Conservation (phyloP, 2,113 vertebrate species). For the Tenebrosternarchus preto region DNA sequence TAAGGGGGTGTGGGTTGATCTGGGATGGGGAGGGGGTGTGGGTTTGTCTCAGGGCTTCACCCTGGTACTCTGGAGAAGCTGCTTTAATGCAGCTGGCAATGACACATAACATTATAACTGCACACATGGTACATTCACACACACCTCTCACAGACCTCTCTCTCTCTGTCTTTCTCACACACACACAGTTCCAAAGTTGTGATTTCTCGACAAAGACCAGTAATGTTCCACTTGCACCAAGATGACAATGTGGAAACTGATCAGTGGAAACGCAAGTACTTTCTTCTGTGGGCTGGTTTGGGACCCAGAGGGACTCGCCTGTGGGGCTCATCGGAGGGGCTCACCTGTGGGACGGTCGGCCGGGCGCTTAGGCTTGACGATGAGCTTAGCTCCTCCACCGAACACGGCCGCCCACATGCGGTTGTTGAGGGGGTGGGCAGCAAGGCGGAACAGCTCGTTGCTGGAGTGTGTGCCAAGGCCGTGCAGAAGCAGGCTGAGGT, state of each 20-base stretch:
- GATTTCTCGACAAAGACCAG: no score
- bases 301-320: slow-evolving; percentile 70
- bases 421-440: slow-evolving; percentile 91
- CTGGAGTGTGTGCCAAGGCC: slow-evolving; percentile 91
- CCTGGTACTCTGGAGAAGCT: neutral
- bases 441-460: slow-evolving; percentile 92
- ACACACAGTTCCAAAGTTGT: no score
- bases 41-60: slow-evolving; percentile 10
- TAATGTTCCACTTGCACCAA: no score
- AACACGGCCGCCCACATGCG: slow-evolving; percentile 98
- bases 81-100: slow-evolving; percentile 3
- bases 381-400: slow-evolving; percentile 90
- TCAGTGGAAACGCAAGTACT: no score
- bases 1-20: no score
- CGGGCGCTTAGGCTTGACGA: slow-evolving; percentile 88
- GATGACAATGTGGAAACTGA: no score
- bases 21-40: slow-evolving; percentile 56
- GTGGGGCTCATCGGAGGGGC: slow-evolving; percentile 63
- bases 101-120: neutral
- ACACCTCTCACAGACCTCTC: neutral
- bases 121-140: neutral
- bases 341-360: slow-evolving; percentile 87
- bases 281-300: neutral
- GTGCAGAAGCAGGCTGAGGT: slow-evolving; percentile 91
- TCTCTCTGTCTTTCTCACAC: no score